Evolutionary conservation across 2,113 vertebrate genomes (phyloP).

Genomic region (Phyllopteryx taeniolatus): DNA sequence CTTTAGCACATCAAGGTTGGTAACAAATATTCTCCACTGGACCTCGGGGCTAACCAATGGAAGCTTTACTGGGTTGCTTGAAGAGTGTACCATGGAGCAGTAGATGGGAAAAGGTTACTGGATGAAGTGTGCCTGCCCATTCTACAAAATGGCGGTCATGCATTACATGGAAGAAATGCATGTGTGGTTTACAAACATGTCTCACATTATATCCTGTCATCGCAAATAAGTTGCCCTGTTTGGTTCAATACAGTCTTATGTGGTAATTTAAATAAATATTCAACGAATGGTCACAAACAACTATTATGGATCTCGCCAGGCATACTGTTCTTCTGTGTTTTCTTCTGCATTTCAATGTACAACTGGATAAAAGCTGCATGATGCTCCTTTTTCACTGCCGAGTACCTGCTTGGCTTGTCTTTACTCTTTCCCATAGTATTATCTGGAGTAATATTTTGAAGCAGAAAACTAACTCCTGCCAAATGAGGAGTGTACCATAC

Average conservation of each 20-base stretch:
- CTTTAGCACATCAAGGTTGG: conserved; percentile 78
- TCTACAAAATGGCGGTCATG: conserved; percentile 14
- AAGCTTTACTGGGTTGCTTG: conserved; percentile 58
- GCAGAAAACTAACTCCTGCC: too few relatives aligned
- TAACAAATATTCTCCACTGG: conserved; percentile 70
- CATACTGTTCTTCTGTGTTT: too few relatives aligned
- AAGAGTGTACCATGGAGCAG: conserved; percentile 55
- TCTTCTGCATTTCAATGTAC: background rate
- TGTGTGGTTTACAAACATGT: conserved; percentile 2
- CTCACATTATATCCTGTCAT: background rate
- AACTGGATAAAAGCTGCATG: background rate
- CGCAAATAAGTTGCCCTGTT: background rate
- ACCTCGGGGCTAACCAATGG: conserved; percentile 73
- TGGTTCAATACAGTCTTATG: background rate
- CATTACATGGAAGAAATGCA: conserved; percentile 2
- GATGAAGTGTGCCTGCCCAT: conserved; percentile 24
- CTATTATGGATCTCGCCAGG: background rate
- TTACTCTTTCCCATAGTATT: background rate
- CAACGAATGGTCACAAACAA: background rate
- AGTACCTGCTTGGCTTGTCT: background rate
- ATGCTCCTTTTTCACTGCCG: background rate
- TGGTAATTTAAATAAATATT: background rate
- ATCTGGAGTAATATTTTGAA: background rate
- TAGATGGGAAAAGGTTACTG: conserved; percentile 40
- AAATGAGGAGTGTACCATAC: too few relatives aligned